These are phyloP conservation scores for Pseudonaja textilis DNA, from an alignment of 2,113 vertebrate species.

Conservation along the genomic window DNA sequence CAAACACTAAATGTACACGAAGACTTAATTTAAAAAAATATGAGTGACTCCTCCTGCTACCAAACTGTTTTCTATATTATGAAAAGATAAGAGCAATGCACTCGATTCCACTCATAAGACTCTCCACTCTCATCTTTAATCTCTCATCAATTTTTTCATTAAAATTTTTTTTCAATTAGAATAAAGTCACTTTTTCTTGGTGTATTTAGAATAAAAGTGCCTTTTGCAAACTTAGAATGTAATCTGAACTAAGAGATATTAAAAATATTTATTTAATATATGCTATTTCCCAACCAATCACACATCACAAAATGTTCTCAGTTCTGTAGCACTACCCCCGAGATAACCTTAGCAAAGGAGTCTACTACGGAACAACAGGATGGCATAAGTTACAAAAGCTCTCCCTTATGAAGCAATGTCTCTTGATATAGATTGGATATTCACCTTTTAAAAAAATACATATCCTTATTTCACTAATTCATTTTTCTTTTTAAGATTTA, in stretches of 20 bases:
- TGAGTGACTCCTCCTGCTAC: background rate
- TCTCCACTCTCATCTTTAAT: background rate
- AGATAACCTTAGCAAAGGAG: background rate
- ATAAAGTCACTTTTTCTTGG: background rate
- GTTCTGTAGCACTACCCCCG: background rate
- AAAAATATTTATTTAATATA: background rate
- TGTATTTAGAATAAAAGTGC: background rate
- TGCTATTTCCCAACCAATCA: background rate
- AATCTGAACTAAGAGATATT: background rate
- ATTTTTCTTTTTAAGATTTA: background rate
- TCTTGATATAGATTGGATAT: background rate
- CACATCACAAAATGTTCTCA: background rate
- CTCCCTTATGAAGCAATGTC: background rate
- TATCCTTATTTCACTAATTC: background rate
- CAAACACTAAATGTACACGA: background rate
- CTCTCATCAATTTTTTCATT: background rate
- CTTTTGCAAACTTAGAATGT: background rate
- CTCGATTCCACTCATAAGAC: background rate
- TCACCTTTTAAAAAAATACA: background rate
- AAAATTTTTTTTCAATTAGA: background rate
- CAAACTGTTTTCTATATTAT: background rate
- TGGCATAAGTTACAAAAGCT: background rate
- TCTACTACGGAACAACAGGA: background rate
- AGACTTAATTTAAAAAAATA: background rate
- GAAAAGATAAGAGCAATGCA: background rate